Percentiles rank a stretch among this genome's conserved stretches.
Conservation (phyloP, 2,888 invertebrate genomes). For the Eupithecia vulgata region DNA sequence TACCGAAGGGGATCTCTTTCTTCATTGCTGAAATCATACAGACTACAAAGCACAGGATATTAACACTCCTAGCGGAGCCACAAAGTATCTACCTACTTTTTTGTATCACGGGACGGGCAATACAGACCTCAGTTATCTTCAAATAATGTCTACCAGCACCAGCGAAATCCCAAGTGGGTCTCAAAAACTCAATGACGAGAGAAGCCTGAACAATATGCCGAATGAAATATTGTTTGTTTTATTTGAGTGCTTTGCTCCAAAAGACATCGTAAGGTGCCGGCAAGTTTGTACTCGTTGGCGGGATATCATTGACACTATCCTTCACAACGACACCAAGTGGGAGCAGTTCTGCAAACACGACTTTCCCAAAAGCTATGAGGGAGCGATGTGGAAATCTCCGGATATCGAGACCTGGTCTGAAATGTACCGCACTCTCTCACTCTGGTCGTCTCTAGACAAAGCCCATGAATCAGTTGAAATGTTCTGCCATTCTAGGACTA, state of each 20-base stretch:
- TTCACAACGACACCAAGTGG: slow-evolving; percentile 60
- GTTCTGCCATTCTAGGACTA: slow-evolving; percentile 51
- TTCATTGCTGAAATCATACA: too few species aligned
- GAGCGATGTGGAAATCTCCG: slow-evolving; percentile 54
- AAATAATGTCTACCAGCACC: background rate
- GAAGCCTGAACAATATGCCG: slow-evolving; percentile 14
- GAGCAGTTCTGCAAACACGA: slow-evolving; percentile 56
- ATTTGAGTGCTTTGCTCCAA: slow-evolving; percentile 20
- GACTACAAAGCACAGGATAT: too few species aligned
- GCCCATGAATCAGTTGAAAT: slow-evolving; percentile 62
- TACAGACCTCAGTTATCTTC: too few species aligned
- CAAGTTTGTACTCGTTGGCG: slow-evolving; percentile 65
- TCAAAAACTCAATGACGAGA: background rate
- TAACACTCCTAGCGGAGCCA: too few species aligned
- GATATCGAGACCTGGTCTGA: slow-evolving; percentile 57
- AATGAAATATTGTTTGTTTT: slow-evolving; percentile 21
- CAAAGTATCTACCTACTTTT: too few species aligned
- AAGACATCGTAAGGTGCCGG: slow-evolving; percentile 50
- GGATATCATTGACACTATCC: slow-evolving; percentile 60
- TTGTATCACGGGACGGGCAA: too few species aligned
- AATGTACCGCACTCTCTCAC: slow-evolving; percentile 63
- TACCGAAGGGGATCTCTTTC: too few species aligned
- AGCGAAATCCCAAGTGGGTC: background rate
- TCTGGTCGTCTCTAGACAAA: slow-evolving; percentile 60
- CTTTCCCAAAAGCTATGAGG: slow-evolving; percentile 50